Evolutionary conservation across 2,888 invertebrate genomes (phyloP).

Genomic region (Philonicus albiceps): DNA sequence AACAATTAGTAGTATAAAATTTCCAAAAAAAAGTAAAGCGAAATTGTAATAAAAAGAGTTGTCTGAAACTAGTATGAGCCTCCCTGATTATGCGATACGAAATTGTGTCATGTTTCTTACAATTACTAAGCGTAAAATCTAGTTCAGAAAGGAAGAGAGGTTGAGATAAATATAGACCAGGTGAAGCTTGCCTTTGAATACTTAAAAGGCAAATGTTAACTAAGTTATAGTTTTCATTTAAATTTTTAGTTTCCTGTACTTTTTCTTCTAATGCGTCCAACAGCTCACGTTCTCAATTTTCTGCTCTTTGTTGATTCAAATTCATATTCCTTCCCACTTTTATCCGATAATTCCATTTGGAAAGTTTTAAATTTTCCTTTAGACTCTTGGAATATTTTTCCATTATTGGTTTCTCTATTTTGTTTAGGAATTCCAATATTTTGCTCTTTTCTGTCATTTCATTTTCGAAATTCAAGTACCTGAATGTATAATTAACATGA

Average conservation of each 20-base stretch:
- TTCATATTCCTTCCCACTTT: constrained; percentile 63
- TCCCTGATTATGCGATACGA: too few species aligned
- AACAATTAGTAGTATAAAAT: too few species aligned
- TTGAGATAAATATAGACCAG: too few species aligned
- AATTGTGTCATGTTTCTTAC: too few species aligned
- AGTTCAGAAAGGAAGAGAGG: too few species aligned
- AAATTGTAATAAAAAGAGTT: too few species aligned
- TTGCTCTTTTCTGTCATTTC: constrained; percentile 50
- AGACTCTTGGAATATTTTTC: constrained; percentile 58
- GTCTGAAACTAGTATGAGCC: too few species aligned
- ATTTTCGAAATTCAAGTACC: constrained; percentile 52
- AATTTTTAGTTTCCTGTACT: constrained; percentile 51
- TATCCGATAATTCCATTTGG: constrained; percentile 57
- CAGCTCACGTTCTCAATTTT: constrained; percentile 67
- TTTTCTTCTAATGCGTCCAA: constrained; percentile 64
- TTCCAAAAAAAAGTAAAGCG: too few species aligned
- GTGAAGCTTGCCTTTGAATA: too few species aligned
- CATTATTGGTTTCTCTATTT: constrained; percentile 64
- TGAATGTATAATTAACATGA: constrained; percentile 42
- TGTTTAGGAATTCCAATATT: constrained; percentile 55
- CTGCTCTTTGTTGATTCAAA: constrained; percentile 66
- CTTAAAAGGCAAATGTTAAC: too few species aligned
- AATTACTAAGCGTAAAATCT: too few species aligned
- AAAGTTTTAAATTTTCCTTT: constrained; percentile 52
- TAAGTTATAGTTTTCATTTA: constrained; percentile 45